These are phyloP conservation scores for Papilio polytes DNA, from an alignment of 1,140 invertebrate species.

Conservation along the genomic window DNA sequence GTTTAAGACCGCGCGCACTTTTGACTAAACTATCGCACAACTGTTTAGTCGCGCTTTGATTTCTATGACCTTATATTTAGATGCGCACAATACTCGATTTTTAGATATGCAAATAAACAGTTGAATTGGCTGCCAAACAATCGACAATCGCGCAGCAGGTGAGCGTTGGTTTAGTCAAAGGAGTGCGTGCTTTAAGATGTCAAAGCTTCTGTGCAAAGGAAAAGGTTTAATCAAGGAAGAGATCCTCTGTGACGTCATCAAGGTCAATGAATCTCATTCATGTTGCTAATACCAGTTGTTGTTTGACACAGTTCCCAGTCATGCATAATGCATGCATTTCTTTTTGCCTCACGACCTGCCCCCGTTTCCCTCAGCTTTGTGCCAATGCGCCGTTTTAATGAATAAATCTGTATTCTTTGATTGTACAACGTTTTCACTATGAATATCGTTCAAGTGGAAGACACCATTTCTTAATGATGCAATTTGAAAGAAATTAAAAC, in stretches of 20 bases:
- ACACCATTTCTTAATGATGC: neutral
- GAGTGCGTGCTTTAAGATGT: neutral
- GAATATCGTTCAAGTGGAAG: neutral
- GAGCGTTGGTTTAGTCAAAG: too few species aligned
- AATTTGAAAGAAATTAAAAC: neutral
- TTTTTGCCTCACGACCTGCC: constrained; percentile 37
- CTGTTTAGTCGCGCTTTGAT: too few species aligned
- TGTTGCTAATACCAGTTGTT: constrained; percentile 34
- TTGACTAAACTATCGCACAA: too few species aligned
- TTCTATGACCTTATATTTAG: too few species aligned
- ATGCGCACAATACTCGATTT: too few species aligned
- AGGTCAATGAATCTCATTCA: constrained; percentile 38
- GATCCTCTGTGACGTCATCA: constrained; percentile 17
- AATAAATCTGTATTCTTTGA: constrained; percentile 38
- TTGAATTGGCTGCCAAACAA: too few species aligned
- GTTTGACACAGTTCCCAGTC: constrained; percentile 39
- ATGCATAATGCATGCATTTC: constrained; percentile 40
- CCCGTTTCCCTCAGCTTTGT: constrained; percentile 36
- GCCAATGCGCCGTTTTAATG: constrained; percentile 35
- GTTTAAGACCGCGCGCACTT: neutral
- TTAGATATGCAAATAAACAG: too few species aligned
- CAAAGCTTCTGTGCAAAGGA: neutral
- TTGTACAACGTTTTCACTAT: constrained; percentile 25
- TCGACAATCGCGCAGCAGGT: too few species aligned
- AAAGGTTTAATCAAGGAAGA: constrained; percentile 6